Evolutionary conservation across 2,113 vertebrate genomes (phyloP).

Genomic region (Corythornis madagascariensis): DNA sequence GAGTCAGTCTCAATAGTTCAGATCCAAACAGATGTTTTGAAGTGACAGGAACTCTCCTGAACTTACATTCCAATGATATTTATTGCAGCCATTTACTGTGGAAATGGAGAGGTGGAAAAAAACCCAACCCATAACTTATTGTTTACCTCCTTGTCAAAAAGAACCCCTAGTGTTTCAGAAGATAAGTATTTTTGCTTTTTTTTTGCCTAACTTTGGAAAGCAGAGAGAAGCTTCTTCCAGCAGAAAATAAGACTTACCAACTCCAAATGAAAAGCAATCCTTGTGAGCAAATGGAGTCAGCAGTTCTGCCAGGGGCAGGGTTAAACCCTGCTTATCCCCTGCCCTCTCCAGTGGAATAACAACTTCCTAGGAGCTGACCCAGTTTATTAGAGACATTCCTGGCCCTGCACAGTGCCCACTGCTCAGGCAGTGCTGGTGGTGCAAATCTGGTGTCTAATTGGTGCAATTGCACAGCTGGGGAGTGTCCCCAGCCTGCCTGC

Average conservation of each 20-base stretch:
- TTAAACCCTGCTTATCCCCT: slow-evolving; percentile 41
- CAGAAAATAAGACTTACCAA: not conserved
- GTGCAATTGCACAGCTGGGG: not conserved
- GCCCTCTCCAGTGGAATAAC: slow-evolving; percentile 36
- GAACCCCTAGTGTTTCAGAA: not conserved
- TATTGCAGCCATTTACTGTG: not conserved
- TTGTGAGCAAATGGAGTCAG: not conserved
- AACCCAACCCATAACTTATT: no score
- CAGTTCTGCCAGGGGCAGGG: not conserved
- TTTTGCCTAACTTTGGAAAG: not conserved
- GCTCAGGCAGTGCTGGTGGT: slow-evolving; percentile 6
- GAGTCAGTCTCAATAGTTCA: not conserved
- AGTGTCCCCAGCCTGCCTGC: slow-evolving; percentile 15
- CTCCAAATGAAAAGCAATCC: not conserved
- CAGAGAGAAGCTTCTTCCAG: not conserved
- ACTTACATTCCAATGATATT: not conserved
- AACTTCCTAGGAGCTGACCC: slow-evolving; percentile 39
- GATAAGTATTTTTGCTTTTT: not conserved
- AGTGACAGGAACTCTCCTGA: not conserved
- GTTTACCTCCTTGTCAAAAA: not conserved
- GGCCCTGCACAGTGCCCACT: not conserved
- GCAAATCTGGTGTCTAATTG: slow-evolving; percentile 31
- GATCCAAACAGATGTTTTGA: not conserved
- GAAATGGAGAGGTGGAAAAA: not conserved
- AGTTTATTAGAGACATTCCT: slow-evolving; percentile 19